Evolutionary conservation across 1,140 invertebrate species (phyloP).

Genomic region (Calliphora vicina): DNA sequence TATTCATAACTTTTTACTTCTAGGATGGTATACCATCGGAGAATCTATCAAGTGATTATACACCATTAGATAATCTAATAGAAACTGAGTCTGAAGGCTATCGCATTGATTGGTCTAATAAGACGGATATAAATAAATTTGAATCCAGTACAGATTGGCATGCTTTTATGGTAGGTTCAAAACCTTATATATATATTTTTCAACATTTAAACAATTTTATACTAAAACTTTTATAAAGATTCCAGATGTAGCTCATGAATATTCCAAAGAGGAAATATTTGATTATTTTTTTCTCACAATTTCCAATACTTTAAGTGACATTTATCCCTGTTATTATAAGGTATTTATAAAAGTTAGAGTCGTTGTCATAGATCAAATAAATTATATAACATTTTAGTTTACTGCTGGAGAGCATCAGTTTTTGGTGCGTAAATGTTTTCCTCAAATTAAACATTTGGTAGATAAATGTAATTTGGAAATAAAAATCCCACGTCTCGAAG

Average conservation of each 20-base stretch:
- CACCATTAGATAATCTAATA: conserved; percentile 49
- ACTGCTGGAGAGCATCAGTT: conserved; percentile 48
- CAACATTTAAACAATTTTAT: background rate
- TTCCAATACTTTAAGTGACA: conserved; percentile 42
- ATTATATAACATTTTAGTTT: conserved; percentile 40
- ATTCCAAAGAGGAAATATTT: conserved; percentile 47
- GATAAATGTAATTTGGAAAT: conserved; percentile 46
- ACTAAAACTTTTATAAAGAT: conserved; percentile 40
- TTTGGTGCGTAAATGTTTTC: conserved; percentile 51
- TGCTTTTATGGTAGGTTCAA: conserved; percentile 48
- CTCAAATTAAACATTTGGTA: conserved; percentile 50
- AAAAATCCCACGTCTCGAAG: conserved; percentile 43
- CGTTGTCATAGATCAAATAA: background rate
- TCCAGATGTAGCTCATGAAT: conserved; percentile 44
- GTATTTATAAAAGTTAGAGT: conserved; percentile 30
- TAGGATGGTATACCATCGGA: conserved; percentile 52
- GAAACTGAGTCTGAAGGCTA: conserved; percentile 47
- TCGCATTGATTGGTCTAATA: conserved; percentile 48
- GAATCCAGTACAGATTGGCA: conserved; percentile 51
- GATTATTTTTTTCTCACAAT: conserved; percentile 49
- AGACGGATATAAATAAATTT: conserved; percentile 40
- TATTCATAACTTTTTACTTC: background rate
- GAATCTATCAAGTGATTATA: conserved; percentile 47
- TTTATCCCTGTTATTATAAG: conserved; percentile 60
- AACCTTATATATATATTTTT: background rate